phyloP scores from a whole-genome alignment of 2,113 vertebrate genomes.

The Colinus virginianus region DNA sequence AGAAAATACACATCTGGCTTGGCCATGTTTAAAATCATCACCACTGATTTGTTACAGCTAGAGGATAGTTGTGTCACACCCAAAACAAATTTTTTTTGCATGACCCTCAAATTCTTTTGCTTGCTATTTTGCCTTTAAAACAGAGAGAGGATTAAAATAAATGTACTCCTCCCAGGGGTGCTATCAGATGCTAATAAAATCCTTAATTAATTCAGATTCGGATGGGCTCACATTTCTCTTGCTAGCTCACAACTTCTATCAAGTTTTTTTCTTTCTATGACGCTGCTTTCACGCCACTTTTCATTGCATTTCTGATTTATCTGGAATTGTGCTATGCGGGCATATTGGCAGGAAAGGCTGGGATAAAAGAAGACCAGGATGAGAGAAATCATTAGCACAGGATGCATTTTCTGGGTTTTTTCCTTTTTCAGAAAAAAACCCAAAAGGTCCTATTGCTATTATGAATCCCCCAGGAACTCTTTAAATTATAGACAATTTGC shows the following conservation, averaged over 20 bases:
- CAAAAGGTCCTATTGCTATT: constrained; percentile 57
- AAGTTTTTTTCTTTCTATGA: constrained; percentile 52
- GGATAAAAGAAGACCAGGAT: constrained; percentile 64
- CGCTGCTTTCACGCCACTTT: constrained; percentile 71
- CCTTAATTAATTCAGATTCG: constrained; percentile 77
- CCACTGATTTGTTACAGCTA: not conserved
- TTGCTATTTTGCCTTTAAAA: constrained; percentile 60
- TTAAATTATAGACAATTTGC: constrained; percentile 74
- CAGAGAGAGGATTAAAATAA: constrained; percentile 12
- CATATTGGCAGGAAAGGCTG: constrained; percentile 65
- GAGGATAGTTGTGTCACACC: not conserved
- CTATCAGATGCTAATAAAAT: constrained; percentile 76
- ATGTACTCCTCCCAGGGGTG: constrained; percentile 45
- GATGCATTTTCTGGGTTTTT: constrained; percentile 47
- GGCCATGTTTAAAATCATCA: not conserved
- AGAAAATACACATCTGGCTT: not conserved
- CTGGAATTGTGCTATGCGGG: constrained; percentile 57
- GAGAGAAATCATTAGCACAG: constrained; percentile 67
- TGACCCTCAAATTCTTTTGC: constrained; percentile 16
- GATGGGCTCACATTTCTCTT: constrained; percentile 72
- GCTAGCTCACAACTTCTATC: constrained; percentile 73
- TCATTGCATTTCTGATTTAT: constrained; percentile 69
- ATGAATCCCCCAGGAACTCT: constrained; percentile 63
- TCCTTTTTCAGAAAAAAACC: not conserved
- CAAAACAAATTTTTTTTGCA: not conserved